Base-by-base conservation (phyloP, 2,113 vertebrate genomes). In the Etheostoma spectabile region DNA sequence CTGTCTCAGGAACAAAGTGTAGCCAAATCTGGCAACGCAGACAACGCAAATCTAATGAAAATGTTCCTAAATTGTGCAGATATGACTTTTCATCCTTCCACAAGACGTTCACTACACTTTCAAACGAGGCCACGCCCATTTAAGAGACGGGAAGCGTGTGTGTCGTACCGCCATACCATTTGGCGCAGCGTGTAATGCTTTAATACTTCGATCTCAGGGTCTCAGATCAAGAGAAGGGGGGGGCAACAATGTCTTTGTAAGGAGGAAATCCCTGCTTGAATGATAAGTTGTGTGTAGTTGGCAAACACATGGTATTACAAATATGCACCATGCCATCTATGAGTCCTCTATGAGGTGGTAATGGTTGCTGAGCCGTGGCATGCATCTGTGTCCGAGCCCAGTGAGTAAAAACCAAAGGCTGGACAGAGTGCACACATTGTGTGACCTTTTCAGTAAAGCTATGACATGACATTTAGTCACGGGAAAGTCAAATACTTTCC, bases 401-500 rank as follows among this genome's bases (percentile, higher is more conserved):
- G 62, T 38, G 80, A 84, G 33, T 72, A 79, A 87, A 77, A 86
- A 57, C 56, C 55, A 69, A 68, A 57, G 64, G 24, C 82, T 85
- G 76, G 68, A 77, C 77, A 77, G 45, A 83, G 64, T 76, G 49
- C 49, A 21, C 52, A 35, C 33, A 19, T 78, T 85, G 79, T 74
- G 79, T 76, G 56, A 78, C 64, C 56, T 65, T 74, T 79, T 85
- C 53, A 74, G 67, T 57, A 21, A 88, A 74, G 65, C 82, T 83
- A 35, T 85, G 27, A 27, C 27, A 85, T 73, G 72, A 85, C 74
- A 82, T 82, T 84, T 33, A 81, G 80, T 90, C 79, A 86, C 90
- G 81, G 91, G 81, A 92, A 90, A 85, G 85, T 82, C 86, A 75
- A 74, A 77, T 77, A 59, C 11, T 73, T 91, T 83, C 49, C 70